Percentiles rank a stretch among this genome's conserved stretches.
Evolutionary conservation across 2,113 vertebrate species (phyloP).

Genomic region (Bombycilla garrulus): DNA sequence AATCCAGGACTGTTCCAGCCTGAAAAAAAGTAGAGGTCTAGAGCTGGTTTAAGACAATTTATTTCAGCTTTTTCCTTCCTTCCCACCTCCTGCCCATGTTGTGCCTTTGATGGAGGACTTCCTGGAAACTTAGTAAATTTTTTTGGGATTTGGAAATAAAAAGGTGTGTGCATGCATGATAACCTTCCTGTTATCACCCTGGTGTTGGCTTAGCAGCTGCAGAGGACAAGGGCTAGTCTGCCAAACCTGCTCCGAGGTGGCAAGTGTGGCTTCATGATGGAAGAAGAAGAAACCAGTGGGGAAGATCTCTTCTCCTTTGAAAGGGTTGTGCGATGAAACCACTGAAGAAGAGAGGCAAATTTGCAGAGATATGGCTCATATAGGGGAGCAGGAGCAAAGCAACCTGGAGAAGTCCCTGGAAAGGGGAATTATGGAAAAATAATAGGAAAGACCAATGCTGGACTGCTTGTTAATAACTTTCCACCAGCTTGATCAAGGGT

Average conservation of each 20-base stretch:
- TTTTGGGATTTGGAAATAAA: background rate
- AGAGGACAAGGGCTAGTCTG: background rate
- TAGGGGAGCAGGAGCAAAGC: background rate
- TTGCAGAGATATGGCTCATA: background rate
- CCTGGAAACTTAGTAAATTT: background rate
- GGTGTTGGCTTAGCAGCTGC: background rate
- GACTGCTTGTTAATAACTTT: background rate
- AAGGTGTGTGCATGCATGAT: background rate
- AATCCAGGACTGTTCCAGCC: background rate
- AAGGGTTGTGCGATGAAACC: fast-evolving
- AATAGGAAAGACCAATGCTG: background rate
- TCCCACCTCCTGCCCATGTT: background rate
- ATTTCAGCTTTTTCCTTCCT: background rate
- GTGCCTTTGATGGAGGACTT: background rate
- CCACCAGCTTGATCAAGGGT: background rate
- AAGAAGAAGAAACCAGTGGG: background rate
- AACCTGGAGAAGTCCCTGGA: background rate
- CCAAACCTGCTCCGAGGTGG: background rate
- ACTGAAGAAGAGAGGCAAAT: background rate
- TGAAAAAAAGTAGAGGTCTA: background rate
- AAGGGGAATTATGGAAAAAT: background rate
- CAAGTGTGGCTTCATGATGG: background rate
- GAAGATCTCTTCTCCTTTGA: background rate
- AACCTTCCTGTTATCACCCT: background rate
- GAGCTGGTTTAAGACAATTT: background rate